Base-by-base conservation (phyloP, 2,113 vertebrate species). In the Nibea albiflora region DNA sequence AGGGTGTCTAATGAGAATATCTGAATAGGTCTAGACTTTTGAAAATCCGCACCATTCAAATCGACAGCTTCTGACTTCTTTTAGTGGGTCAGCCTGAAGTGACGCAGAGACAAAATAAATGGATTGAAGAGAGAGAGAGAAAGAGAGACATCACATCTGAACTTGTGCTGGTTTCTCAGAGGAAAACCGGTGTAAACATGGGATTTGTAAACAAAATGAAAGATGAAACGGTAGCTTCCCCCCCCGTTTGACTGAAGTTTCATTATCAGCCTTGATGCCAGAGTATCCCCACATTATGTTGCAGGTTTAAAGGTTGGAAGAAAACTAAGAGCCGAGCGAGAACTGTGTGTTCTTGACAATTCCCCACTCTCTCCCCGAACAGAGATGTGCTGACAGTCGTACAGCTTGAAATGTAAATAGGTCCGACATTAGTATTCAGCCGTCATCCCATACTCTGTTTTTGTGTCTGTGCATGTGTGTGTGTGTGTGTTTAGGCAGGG, bases 321-420 rank as follows among this genome's bases (percentile, higher is more conserved):
- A 52, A 82, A 84, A 83, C 66, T 65, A 67, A 70, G 83, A 81
- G 79, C n/a, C 17, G 73, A 50, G 28, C 42, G 17, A 85, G 79
- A 90, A 61, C 78, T 47, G 63, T 57, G 73, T 81, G 79, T 86
- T 91, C 78, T 61, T 17, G 22, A 91, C 89, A 88, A 90, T 80
- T 89, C 85, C 87, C 90, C 49, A 31, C 79, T 64, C 84, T 54
- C 76, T 63, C 72, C 73, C 76, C 11, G 19, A 89, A 82, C 68
- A 80, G 81, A 79, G 76, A 84, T 73, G 78, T 62, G 63, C 89
- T 90, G 87, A 91, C 85, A 88, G 88, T 84, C 35, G n/a, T 78
- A 19, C 56, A 52, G 81, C 80, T 90, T 91, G 90, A 88, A 90
- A 91, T 94, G 90, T 86, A 92, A 93, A 93, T 89, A 85, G 82